Base-by-base conservation (phyloP, 2,888 invertebrate genomes). In the Mycalesis mineus region DNA sequence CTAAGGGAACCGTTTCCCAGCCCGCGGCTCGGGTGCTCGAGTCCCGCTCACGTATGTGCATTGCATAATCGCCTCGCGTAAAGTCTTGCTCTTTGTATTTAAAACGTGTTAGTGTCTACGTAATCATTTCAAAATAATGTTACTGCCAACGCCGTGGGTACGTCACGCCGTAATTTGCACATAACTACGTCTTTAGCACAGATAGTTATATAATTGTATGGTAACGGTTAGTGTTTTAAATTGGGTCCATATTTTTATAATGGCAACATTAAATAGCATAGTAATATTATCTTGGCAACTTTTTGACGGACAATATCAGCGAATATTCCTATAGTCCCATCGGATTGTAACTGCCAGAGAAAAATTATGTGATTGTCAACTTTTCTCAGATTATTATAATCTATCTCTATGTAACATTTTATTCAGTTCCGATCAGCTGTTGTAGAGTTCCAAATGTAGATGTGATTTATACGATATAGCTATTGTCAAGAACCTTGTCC, bases 61-160 rank as follows among this genome's bases (percentile, higher is more conserved):
- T 82, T 81, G 76, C 77, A 78, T 82, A 82, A 83, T 69, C 65
- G 65, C 64, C 66, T 69, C 75, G 71, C 75, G 71, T 74, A 72
- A 77, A 80, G 74, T 77, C 69, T 71, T 73, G 72, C 75, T 80
- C 77, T 78, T 80, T 80, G 79, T 84, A 78, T 83, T 80, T 81
- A 76, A 82, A 39, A 78, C 78, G 72, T 77, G 78, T 74, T 70
- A 75, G 73, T 74, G 74, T 71, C 73, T 66, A 71, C 74, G 71
- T 74, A 77, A 76, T 69, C 67, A 70, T 75, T 78, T 75, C 75
- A 76, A 77, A 78, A 77, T 75, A 64, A 72, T 74, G 68, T 68
- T 65, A 63, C 68, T 59, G 55, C 61, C 61, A 59, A 62, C 53
- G 58, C 52, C 52, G 49, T 63, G 31, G 8, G 8, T 60, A 63